phyloP scores from a whole-genome alignment of 2,888 invertebrate species.

The Eristalis intricaria region DNA sequence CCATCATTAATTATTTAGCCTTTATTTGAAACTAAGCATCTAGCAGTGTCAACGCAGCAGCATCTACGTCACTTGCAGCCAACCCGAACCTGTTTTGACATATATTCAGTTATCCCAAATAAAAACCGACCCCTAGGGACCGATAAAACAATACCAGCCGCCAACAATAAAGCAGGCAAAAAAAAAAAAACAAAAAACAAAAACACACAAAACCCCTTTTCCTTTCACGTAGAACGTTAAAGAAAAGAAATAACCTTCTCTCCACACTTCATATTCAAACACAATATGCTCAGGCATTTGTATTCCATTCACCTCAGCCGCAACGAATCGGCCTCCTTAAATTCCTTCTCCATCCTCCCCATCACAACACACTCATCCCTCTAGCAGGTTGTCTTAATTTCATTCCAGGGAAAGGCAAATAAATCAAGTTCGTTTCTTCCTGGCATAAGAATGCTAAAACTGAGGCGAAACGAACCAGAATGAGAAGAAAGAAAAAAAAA shows the following conservation, averaged over 20 bases:
- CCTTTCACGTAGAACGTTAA: neutral
- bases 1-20: conserved; percentile 33
- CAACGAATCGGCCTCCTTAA: neutral
- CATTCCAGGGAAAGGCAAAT: conserved; percentile 11
- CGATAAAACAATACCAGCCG: conserved; percentile 51
- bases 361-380: neutral
- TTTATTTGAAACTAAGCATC: conserved; percentile 10
- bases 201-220: neutral
- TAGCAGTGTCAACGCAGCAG: neutral
- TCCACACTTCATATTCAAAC: conserved; percentile 38
- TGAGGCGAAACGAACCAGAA: neutral
- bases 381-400: conserved; percentile 7
- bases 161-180: conserved; percentile 1
- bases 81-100: conserved; percentile 40
- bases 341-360: neutral
- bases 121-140: conserved; percentile 40
- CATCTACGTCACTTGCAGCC: neutral
- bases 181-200: neutral
- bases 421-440: conserved; percentile 57
- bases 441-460: conserved; percentile 34
- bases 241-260: neutral
- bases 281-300: conserved; percentile 34
- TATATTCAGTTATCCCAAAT: conserved; percentile 44
- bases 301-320: conserved; percentile 22
- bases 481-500: conserved; percentile 1